Base-by-base conservation (phyloP, 2,797 vertebrate genomes). In the Ceryle rudis region DNA sequence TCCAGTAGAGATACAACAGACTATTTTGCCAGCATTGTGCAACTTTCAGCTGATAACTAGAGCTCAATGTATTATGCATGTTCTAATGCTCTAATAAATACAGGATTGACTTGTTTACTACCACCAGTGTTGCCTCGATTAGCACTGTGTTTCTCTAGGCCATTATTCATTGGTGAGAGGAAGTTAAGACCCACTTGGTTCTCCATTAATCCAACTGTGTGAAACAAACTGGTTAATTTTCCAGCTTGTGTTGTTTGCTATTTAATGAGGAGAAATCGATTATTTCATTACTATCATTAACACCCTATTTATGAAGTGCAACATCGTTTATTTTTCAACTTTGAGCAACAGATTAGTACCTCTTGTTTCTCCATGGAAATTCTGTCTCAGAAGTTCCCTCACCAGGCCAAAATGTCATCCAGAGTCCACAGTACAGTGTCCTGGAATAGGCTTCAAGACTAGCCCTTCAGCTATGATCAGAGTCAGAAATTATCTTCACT, bases 61-160 rank as follows among this genome's bases (percentile, higher is more conserved):
- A 97, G 61, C 79, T 87, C 95, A 80, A 95, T 96, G 95, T 93
- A 96, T 97, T 97, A 97, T 95, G 91, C 92, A 96, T 96, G 96
- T 94, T 92, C 86, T 93, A 92, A 79, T 91, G 94, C 93, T 95
- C 94, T 97, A 97, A 97, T 97, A 97, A 97, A 97, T 97, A 97
- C 97, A 97, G 70, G 84, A 97, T 97, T 97, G 95, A 92, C 89
- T 97, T 97, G 92, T 98, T 98, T 98, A 96, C 93, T 90, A 85
- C 91, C 90, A 87, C 89, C 94, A 22, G 47, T 57, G 65, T 94
- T 74, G 66, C 81, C 93, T 97, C 58, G 39, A 96, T 97, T 97
- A 97, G 95, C 96, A 62, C 92, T 89, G 81, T 93, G 84, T 94
- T 97, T 97, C 96, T 93, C 95, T 96, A 96, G 93, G 81, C 90